phyloP scores from a whole-genome alignment of 2,113 vertebrate species.

The Phaetusa simplex region DNA sequence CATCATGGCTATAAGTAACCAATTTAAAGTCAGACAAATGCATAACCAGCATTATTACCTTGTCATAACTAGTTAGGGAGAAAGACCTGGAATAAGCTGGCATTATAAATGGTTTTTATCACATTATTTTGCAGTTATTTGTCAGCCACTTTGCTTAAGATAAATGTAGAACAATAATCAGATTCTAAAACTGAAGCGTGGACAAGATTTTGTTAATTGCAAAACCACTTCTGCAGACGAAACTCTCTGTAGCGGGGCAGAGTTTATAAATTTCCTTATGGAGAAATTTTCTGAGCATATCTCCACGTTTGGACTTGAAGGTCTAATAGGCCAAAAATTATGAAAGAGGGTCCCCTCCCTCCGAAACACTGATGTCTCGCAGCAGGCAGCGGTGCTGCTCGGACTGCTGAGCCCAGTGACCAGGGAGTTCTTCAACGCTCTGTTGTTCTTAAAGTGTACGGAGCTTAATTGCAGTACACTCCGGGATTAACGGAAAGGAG shows the following conservation, averaged over 20 bases:
- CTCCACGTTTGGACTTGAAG: not conserved
- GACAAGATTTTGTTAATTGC: conserved; percentile 74
- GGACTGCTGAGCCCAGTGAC: not conserved
- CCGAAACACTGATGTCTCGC: accelerated
- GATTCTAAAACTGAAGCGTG: conserved; percentile 79
- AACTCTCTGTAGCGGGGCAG: not conserved
- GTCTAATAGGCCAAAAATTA: not conserved
- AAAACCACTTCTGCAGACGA: not conserved
- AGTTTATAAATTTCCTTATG: not conserved
- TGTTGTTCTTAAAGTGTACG: accelerated
- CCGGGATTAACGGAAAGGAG: accelerated
- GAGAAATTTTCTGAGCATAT: not conserved
- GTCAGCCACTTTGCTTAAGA: conserved; percentile 97
- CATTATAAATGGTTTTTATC: conserved; percentile 97
- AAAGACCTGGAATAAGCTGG: conserved; percentile 84
- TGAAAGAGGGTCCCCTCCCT: not conserved
- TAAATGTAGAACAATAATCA: conserved; percentile 90
- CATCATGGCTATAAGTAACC: conserved; percentile 99
- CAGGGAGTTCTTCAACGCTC: not conserved
- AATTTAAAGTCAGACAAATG: conserved; percentile 95
- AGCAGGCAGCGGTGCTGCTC: not conserved
- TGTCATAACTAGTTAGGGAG: conserved; percentile 99
- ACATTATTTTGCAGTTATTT: conserved; percentile 93
- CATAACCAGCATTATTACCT: conserved; percentile 95
- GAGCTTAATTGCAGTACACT: accelerated